phyloP scores from a whole-genome alignment of 2,888 invertebrate species.

The Prosopocoilus inquinatus region DNA sequence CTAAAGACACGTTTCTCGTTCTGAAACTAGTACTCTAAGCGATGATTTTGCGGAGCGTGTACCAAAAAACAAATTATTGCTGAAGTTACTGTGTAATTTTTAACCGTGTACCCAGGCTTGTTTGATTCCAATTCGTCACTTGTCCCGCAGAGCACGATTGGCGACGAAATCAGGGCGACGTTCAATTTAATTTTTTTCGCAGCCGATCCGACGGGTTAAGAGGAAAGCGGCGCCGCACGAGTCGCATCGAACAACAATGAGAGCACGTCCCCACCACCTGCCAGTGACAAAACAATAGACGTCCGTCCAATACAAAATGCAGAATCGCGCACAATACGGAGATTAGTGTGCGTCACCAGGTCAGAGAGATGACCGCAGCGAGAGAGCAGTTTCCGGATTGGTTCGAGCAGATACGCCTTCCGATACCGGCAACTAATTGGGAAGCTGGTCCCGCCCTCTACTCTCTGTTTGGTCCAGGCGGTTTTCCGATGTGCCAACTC shows the following conservation, averaged over 20 bases:
- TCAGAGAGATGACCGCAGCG: slow-evolving; percentile 29
- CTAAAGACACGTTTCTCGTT: no score
- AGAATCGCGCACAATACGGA: slow-evolving; percentile 9
- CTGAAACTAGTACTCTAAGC: no score
- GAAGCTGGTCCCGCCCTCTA: slow-evolving; percentile 26
- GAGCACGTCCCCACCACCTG: neutral
- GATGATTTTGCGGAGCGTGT: no score
- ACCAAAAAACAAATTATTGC: no score
- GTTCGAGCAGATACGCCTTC: slow-evolving; percentile 30
- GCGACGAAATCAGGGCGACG: no score
- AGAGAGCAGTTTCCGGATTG: slow-evolving; percentile 30
- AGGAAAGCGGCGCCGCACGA: neutral
- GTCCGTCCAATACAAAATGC: slow-evolving; percentile 7
- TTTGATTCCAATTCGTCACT: neutral
- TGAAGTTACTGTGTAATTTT: no score
- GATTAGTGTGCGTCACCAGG: slow-evolving; percentile 17
- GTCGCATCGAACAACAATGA: slow-evolving; percentile 1
- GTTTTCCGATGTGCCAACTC: no score
- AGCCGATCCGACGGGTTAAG: neutral
- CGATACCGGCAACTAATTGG: slow-evolving; percentile 29
- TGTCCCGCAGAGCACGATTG: neutral
- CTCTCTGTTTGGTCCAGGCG: slow-evolving; percentile 31
- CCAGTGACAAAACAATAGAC: slow-evolving; percentile 17
- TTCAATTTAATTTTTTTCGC: neutral
- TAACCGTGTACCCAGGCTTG: no score